Base-by-base conservation (phyloP, 2,113 vertebrate genomes). In the pig (Sus scrofa) region DNA sequence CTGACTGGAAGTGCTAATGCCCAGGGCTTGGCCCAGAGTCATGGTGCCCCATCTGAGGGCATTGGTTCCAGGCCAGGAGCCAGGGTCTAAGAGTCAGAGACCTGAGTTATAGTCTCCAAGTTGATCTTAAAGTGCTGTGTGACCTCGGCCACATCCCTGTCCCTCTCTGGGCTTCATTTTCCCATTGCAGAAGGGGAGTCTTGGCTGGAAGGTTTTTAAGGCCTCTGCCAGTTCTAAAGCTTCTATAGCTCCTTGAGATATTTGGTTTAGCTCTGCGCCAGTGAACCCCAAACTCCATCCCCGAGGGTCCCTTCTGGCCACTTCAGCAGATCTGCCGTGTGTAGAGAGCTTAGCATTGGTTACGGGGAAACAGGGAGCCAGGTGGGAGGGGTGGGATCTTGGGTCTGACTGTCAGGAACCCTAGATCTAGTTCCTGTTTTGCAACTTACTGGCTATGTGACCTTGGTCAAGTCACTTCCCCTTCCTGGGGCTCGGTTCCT, bases 11-110 rank as follows among this genome's bases (percentile, higher is more conserved):
- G 34, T 54, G 22, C 37, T 6, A 18, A 60, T 4, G 9, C 73
- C 78, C 12, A 3, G 52, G 44, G 67, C 30, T 84, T 8, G n/a
- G 50, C 27, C 50, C 8, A 6, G 30, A 1, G 19, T 20, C 0
- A 0, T 3, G 11, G 22, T 50, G 32, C 32, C 70, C 12, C 3
- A 1, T 9, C 24, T 11, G 9, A 14, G 8, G 56, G 37, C 14
- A 7, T 44, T 58, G 63, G n/a, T 26, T 50, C 24, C 52, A 39
- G 83, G 37, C 39, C n/a, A 1, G 20, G 34, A 3, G 9, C 11
- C 50, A 56, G 12, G 39, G 54, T 24, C 68, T 62, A 5, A 79
- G 27, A 83, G 65, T 60, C 56, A 34, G 75, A 87, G 44, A 52
- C 70, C 27, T 56, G 30, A 15, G 7, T 70, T 62, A 6, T 27